Evolutionary conservation across 2,888 invertebrate genomes (phyloP).

Genomic region (Campoletis raptor): DNA sequence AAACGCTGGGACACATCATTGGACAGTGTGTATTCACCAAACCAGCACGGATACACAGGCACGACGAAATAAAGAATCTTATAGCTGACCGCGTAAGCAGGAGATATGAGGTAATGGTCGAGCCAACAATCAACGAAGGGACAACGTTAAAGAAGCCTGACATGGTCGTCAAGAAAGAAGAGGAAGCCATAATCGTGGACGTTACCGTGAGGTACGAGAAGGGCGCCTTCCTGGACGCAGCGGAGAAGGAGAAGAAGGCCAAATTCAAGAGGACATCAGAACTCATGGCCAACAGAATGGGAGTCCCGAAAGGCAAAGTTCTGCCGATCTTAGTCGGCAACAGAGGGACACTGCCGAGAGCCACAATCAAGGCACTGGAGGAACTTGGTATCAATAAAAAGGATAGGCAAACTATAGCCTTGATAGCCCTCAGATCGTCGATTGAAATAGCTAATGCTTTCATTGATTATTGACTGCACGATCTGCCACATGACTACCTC

Average conservation of each 20-base stretch:
- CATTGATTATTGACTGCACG: neutral
- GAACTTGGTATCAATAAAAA: constrained; percentile 71
- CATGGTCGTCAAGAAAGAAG: constrained; percentile 73
- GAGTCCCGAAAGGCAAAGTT: constrained; percentile 64
- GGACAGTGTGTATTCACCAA: neutral
- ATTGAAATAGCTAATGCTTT: constrained; percentile 34
- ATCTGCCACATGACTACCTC: neutral
- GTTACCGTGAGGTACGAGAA: constrained; percentile 74
- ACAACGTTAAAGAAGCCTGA: constrained; percentile 75
- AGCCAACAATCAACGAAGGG: constrained; percentile 27
- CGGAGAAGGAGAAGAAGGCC: constrained; percentile 69
- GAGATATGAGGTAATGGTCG: constrained; percentile 1
- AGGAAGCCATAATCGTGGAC: constrained; percentile 75
- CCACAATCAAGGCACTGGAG: constrained; percentile 71
- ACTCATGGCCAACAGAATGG: neutral
- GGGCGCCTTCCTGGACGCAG: constrained; percentile 70
- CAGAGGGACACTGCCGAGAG: constrained; percentile 77
- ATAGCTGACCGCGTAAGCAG: neutral
- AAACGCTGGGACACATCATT: neutral
- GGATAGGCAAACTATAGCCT: neutral
- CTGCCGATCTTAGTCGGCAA: constrained; percentile 79
- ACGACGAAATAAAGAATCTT: neutral
- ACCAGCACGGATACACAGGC: neutral
- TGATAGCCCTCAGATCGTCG: constrained; percentile 18
- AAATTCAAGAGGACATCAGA: constrained; percentile 72